phyloP scores from a whole-genome alignment of 2,113 vertebrate species.

The Symphodus melops region DNA sequence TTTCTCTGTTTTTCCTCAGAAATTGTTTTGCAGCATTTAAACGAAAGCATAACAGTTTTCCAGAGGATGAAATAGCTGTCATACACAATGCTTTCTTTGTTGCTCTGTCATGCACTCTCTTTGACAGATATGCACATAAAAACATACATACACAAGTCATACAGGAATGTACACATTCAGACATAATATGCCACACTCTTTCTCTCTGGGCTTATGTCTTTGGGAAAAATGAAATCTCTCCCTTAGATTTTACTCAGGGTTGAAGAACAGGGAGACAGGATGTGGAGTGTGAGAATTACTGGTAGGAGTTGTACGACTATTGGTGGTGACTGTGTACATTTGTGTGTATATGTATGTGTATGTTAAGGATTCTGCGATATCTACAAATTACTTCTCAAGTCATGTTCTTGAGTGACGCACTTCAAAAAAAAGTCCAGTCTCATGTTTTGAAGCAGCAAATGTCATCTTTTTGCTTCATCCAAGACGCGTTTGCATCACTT shows the following conservation, averaged over 20 bases:
- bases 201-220: constrained; percentile 80
- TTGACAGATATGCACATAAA: constrained; percentile 18
- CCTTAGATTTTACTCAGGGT: constrained; percentile 87
- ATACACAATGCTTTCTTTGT: constrained; percentile 48
- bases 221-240: constrained; percentile 78
- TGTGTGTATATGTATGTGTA: constrained; percentile 52
- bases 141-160: constrained; percentile 6
- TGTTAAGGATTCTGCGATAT: constrained; percentile 46
- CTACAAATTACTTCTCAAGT: constrained; percentile 29
- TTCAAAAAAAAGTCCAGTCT: constrained; percentile 1
- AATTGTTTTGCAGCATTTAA: constrained; percentile 59
- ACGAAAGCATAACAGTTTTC: constrained; percentile 53
- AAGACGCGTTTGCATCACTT: constrained; percentile 38
- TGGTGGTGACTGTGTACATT: constrained; percentile 55
- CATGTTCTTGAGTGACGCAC: constrained; percentile 31
- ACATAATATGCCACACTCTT: constrained; percentile 59
- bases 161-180: constrained; percentile 41
- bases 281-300: constrained; percentile 62
- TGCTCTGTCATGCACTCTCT: constrained; percentile 27
- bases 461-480: constrained; percentile 41
- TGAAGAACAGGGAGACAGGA: constrained; percentile 81
- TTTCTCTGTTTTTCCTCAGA: constrained; percentile 51
- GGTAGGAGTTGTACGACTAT: constrained; percentile 48
- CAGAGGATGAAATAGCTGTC: constrained; percentile 50
- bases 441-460: constrained; percentile 45